Evolutionary conservation across 2,888 invertebrate genomes (phyloP).

Genomic region (Epistrophella euchroma): DNA sequence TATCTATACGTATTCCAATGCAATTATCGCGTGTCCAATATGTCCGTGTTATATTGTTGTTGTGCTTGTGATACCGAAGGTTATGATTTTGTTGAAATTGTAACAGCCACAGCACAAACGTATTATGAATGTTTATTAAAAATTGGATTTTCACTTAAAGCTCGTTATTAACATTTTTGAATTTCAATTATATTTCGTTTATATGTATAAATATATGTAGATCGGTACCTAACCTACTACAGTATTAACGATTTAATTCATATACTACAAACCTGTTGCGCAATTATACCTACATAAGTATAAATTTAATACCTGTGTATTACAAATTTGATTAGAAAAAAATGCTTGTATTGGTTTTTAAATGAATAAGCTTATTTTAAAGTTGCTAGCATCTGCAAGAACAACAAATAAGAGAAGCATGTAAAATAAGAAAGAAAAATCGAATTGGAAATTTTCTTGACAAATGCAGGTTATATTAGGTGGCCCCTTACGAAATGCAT

Average conservation of each 20-base stretch:
- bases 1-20: slow-evolving; percentile 35
- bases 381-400: neutral
- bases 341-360: neutral
- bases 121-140: neutral
- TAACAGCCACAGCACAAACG: neutral
- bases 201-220: neutral
- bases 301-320: neutral
- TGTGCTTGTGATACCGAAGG: slow-evolving; percentile 28
- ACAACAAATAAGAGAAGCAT: neutral
- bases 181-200: neutral
- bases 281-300: neutral
- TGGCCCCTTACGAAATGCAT: no score
- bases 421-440: no score
- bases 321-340: no score
- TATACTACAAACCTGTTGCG: neutral
- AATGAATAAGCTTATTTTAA: neutral
- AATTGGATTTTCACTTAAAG: neutral
- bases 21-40: slow-evolving; percentile 51
- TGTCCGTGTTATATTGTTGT: slow-evolving; percentile 28
- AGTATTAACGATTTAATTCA: neutral
- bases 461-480: no score
- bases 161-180: neutral
- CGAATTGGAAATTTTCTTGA: no score
- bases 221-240: no score
- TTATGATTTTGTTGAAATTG: slow-evolving; percentile 31